phyloP scores from a whole-genome alignment of 2,113 vertebrate species.

The Phycodurus eques region DNA sequence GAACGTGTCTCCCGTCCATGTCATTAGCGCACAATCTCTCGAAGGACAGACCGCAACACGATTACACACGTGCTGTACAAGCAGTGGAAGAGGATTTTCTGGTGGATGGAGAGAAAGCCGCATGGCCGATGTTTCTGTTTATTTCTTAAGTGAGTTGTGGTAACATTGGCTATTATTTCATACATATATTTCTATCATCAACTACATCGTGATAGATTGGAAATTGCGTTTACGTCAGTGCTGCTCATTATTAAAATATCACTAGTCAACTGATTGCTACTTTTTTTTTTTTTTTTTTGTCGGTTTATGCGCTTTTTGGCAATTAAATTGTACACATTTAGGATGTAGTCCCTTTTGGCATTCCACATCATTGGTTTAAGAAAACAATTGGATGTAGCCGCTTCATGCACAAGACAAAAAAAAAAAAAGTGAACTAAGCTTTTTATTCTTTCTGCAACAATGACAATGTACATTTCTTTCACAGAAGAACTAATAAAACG shows the following conservation, averaged over 20 bases:
- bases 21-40: conserved; percentile 36
- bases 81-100: conserved; percentile 27
- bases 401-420: too few species aligned
- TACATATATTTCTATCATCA: neutral
- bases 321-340: too few species aligned
- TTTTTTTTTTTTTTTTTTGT: neutral
- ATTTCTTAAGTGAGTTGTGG: neutral
- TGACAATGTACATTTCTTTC: too few species aligned
- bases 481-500: too few species aligned
- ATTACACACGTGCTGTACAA: conserved; percentile 46
- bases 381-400: too few species aligned
- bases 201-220: neutral
- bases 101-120: neutral
- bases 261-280: neutral
- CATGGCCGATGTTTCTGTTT: neutral
- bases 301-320: neutral
- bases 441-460: too few species aligned
- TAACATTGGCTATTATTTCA: neutral
- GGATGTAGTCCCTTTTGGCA: too few species aligned
- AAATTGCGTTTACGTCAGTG: neutral
- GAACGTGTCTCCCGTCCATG: too few species aligned
- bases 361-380: too few species aligned
- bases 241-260: neutral
- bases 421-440: too few species aligned
- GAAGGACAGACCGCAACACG: conserved; percentile 43